These are phyloP conservation scores for Xestia rhomboidea DNA, from an alignment of 2,888 invertebrate genomes.

Conservation along the genomic window DNA sequence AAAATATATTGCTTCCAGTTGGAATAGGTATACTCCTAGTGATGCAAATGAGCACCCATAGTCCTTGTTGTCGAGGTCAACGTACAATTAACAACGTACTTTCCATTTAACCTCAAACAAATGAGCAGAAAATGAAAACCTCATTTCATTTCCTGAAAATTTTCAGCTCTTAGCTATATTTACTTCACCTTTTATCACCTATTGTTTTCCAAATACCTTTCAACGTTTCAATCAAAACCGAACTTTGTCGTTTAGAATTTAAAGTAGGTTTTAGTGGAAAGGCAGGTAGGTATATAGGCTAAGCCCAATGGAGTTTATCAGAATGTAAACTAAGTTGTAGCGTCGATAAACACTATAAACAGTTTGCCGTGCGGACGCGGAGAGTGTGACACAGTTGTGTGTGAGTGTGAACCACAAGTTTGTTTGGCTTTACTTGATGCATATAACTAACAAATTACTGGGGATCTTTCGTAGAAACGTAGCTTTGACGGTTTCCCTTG, in stretches of 20 bases:
- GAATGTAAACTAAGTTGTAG: conserved; percentile 69
- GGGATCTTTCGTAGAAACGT: neutral
- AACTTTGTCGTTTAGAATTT: conserved; percentile 18
- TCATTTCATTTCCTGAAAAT: conserved; percentile 62
- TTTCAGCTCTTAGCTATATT: conserved; percentile 58
- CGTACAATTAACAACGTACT: conserved; percentile 22
- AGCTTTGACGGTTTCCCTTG: neutral
- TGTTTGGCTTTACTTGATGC: conserved; percentile 14
- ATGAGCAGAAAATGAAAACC: conserved; percentile 56
- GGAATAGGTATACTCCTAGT: neutral
- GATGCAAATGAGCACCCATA: neutral
- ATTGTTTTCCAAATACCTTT: conserved; percentile 66
- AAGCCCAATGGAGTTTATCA: conserved; percentile 57
- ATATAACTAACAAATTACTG: conserved; percentile 15
- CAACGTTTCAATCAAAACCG: conserved; percentile 15
- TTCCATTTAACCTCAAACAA: conserved; percentile 29
- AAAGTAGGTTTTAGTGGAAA: conserved; percentile 40
- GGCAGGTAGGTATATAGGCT: conserved; percentile 24
- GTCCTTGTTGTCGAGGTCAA: conserved; percentile 20
- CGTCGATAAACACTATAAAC: conserved; percentile 58
- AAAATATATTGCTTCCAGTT: neutral
- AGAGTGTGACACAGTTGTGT: conserved; percentile 34
- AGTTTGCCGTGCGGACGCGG: conserved; percentile 33
- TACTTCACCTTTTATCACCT: conserved; percentile 64
- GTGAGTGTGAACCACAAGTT: conserved; percentile 25